Base-by-base conservation (phyloP, 30 jellyfish, hydroid and myxozoan species). In the Aurelia sp. region DNA sequence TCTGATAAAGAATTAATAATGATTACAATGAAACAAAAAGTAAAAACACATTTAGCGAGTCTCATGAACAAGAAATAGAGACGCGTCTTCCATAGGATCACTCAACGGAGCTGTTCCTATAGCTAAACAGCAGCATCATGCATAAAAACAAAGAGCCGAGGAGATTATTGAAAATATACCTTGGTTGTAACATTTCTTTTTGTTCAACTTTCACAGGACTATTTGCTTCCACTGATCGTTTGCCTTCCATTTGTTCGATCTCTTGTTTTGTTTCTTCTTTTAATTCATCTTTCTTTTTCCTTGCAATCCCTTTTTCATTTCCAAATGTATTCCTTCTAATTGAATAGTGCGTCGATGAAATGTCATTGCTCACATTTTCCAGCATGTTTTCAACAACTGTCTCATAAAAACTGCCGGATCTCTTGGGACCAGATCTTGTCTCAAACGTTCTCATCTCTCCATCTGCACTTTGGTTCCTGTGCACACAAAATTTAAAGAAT, bases 321-420 rank as follows among this genome's bases (percentile, higher is more conserved):
- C 86, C 76, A 4, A 84, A 40, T 3, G 80, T 27, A 44, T 53
- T 73, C 52, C 88, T 60, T 24, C 93, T 67, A 12, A 17, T 57
- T 22, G 93, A 84, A 65, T 84, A 84, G 27, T 84, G 93, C 52
- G 93, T 84, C 31, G 87, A 84, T n/a, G 96, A 35, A 12, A 71
- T 76, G 20, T 74, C 90, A 44, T 65, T 80, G 75, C 90, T 79
- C 10, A 77, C 80, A 51, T 74, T 88, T 55, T 61, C 96, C 72
- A 88, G 64, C 96, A 88, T 88, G 41, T 69, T 65, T 58, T 78
- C 96, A 72, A 74, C 89, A 44, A 88, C 96, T 0, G 96, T 6
- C 22, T 63, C 96, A 52, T 88, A 88, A 44, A 66, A 78, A 72
- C 91, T 88, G 69, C 78, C 64, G 15, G 93, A 84, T 18, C 93